phyloP scores from a whole-genome alignment of 2,797 vertebrate genomes.

The Sorex maritimensis region DNA sequence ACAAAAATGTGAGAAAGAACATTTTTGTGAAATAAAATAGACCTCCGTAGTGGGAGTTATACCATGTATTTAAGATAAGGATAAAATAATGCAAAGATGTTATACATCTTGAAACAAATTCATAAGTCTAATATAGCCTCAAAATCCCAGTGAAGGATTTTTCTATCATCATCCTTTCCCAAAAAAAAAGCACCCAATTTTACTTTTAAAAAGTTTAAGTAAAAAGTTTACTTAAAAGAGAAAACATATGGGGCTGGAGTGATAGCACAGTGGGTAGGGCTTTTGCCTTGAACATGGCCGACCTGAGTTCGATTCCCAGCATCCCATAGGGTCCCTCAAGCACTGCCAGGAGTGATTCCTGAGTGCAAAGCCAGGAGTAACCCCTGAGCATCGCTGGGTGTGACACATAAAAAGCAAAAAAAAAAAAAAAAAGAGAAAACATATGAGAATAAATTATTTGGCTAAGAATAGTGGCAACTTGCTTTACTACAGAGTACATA shows the following conservation, averaged over 20 bases:
- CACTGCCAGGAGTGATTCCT: too few relatives aligned
- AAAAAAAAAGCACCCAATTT: neutral
- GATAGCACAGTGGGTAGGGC: too few relatives aligned
- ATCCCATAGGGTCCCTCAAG: too few relatives aligned
- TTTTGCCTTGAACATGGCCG: too few relatives aligned
- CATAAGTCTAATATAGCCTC: neutral
- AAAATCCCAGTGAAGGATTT: neutral
- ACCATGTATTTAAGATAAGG: neutral
- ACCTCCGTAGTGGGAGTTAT: neutral
- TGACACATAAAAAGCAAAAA: too few relatives aligned
- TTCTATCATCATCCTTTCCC: neutral
- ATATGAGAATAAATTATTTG: neutral
- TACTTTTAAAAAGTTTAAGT: too few relatives aligned
- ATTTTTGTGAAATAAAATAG: neutral
- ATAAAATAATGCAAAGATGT: neutral
- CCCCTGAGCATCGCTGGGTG: too few relatives aligned
- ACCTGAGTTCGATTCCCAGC: too few relatives aligned
- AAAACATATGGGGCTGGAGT: neutral
- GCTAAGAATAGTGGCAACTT: neutral
- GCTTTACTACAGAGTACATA: neutral
- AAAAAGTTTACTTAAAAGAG: too few relatives aligned
- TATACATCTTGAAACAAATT: neutral
- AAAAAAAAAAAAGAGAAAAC: neutral
- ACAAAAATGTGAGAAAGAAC: neutral
- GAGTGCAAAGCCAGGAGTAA: too few relatives aligned